Conservation (phyloP, 2,888 invertebrate genomes). For the Meganola albula region DNA sequence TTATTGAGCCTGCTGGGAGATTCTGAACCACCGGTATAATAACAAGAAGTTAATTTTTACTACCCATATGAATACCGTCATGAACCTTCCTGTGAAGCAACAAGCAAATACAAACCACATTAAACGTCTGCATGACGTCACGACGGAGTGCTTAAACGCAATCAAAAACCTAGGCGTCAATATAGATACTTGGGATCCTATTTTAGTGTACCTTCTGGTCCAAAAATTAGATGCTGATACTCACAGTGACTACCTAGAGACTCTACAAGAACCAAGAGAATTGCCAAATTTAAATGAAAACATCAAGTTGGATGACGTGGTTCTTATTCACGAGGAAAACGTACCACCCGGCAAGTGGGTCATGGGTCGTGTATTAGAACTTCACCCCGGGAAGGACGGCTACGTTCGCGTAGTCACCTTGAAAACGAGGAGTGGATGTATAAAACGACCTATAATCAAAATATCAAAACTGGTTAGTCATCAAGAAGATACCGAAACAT, state of each 20-base stretch:
- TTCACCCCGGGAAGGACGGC: not conserved
- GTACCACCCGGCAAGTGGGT: constrained; percentile 1
- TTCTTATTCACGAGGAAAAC: not conserved
- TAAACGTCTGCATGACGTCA: constrained; percentile 1
- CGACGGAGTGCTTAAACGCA: not conserved
- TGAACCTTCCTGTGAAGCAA: not conserved
- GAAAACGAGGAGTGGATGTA: not conserved
- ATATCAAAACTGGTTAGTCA: not conserved
- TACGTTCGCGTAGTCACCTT: not conserved
- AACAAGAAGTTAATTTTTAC: constrained; percentile 4
- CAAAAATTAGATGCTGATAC: constrained; percentile 3
- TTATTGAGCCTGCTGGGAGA: no score
- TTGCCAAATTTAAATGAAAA: not conserved
- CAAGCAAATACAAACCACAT: not conserved
- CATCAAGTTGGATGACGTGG: not conserved
- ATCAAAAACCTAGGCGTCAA: constrained; percentile 3
- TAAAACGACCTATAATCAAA: not conserved
- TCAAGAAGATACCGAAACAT: not conserved
- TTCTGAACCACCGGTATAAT: constrained; percentile 1
- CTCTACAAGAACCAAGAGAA: not conserved
- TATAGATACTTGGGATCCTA: constrained; percentile 2
- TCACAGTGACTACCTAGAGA: constrained; percentile 1
- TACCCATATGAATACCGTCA: constrained; percentile 3
- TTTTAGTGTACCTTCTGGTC: constrained; percentile 2
- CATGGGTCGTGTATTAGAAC: not conserved